Evolutionary conservation across 2,888 invertebrate species (phyloP), one percentile per base, ranked within the genome.

Genomic region (Strigamia crassipes): DNA sequence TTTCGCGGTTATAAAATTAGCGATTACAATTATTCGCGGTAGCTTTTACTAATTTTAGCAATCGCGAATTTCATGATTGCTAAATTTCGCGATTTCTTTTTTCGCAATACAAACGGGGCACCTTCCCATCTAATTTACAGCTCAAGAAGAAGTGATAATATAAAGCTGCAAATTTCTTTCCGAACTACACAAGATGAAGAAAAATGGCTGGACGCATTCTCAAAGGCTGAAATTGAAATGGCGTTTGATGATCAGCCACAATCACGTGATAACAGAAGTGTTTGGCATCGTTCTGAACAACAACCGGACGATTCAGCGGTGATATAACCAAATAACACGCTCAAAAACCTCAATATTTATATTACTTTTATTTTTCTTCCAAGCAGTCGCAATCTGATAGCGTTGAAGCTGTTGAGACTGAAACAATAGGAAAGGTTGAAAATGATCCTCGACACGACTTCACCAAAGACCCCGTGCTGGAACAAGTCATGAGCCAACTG

Each of bases 41-140:
- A n/a, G n/a, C n/a, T n/a, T n/a, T n/a, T n/a, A n/a, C n/a, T n/a
- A n/a, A n/a, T n/a, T n/a, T n/a, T n/a, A n/a, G n/a, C n/a, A n/a
- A n/a, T n/a, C n/a, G n/a, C n/a, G n/a, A n/a, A n/a, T n/a, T n/a
- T n/a, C n/a, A n/a, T n/a, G n/a, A n/a, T n/a, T n/a, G n/a, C n/a
- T n/a, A n/a, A n/a, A n/a, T n/a, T n/a, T n/a, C n/a, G n/a, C n/a
- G n/a, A n/a, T n/a, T n/a, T n/a, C n/a, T n/a, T n/a, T n/a, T n/a
- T n/a, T n/a, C n/a, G n/a, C n/a, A n/a, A n/a, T n/a, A n/a, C n/a
- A n/a, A n/a, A n/a, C n/a, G n/a, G n/a, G n/a, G n/a, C n/a, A n/a
- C n/a, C n/a, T n/a, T n/a, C n/a, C n/a, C n/a, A n/a, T 18, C 23
- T 27, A 31, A 77, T 77, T 77, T 77, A 27, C 23, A 77, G 77